Conservation (phyloP, 1,140 invertebrate genomes). For the Adelges cooleyi region DNA sequence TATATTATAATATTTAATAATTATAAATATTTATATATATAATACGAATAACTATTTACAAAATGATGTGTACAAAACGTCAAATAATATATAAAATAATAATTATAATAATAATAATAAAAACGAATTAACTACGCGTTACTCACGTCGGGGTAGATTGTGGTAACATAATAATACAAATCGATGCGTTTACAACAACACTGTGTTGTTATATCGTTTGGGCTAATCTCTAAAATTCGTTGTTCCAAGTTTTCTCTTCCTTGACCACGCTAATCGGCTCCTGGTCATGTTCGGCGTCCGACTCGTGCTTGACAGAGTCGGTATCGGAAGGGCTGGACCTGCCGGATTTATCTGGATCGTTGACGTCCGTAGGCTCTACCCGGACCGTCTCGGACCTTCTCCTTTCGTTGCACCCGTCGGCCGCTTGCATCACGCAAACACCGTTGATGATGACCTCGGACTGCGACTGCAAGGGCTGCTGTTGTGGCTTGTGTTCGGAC, state of each 20-base stretch:
- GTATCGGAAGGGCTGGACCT: conserved; percentile 8
- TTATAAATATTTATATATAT: conserved; percentile 21
- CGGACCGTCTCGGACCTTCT: conserved; percentile 55
- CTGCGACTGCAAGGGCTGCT: conserved; percentile 54
- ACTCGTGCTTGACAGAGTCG: conserved; percentile 7
- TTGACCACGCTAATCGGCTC: conserved; percentile 17
- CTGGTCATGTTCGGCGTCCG: conserved; percentile 16
- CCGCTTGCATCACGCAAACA: conserved; percentile 77
- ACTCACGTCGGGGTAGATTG: not conserved
- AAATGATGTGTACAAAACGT: conserved; percentile 23
- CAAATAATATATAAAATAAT: conserved; percentile 20
- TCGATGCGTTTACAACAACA: not conserved
- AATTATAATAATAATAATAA: conserved; percentile 8
- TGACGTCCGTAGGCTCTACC: conserved; percentile 56
- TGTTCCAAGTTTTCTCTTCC: conserved; percentile 23
- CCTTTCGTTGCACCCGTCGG: conserved; percentile 47
- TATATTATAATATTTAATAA: not conserved
- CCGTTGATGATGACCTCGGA: conserved; percentile 80
- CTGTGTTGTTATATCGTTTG: not conserved
- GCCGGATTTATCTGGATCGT: conserved; percentile 44
- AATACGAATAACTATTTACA: conserved; percentile 8
- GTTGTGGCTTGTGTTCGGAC: conserved; percentile 9
- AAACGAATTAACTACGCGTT: not conserved
- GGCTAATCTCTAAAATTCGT: conserved; percentile 25
- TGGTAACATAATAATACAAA: conserved; percentile 19